Evolutionary conservation across 2,888 invertebrate species (phyloP).

Genomic region (Aethes cnicana): DNA sequence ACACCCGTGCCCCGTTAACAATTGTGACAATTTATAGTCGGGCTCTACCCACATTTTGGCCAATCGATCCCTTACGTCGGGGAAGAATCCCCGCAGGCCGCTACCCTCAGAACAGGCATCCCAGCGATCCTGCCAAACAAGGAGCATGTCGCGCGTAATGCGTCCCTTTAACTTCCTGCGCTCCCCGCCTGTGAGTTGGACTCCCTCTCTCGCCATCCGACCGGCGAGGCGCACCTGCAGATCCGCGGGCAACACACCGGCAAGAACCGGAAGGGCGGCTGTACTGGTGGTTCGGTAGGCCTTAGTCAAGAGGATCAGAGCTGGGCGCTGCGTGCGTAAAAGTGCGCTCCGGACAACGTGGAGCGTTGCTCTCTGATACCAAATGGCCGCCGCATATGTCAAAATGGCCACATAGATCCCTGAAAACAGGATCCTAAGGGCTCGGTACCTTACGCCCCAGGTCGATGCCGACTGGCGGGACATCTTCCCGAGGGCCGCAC

Average conservation of each 20-base stretch:
- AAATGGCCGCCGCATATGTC: slow-evolving; percentile 34
- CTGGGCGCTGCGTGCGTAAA: slow-evolving; percentile 3
- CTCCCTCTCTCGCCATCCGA: neutral
- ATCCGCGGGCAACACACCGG: neutral
- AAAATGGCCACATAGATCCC: slow-evolving; percentile 35
- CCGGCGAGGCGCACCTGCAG: neutral
- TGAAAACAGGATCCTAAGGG: slow-evolving; percentile 32
- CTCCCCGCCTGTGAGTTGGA: neutral
- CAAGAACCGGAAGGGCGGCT: neutral
- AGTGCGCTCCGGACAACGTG: neutral
- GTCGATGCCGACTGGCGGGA: slow-evolving; percentile 38
- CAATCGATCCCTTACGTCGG: too few relatives aligned
- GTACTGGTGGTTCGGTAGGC: neutral
- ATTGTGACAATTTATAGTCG: too few relatives aligned
- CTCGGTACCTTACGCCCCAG: slow-evolving; percentile 37
- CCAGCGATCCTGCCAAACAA: neutral
- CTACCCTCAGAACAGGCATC: neutral
- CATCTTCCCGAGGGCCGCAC: slow-evolving; percentile 39
- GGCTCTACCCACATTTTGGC: too few relatives aligned
- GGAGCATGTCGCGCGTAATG: neutral
- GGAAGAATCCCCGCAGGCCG: too few relatives aligned
- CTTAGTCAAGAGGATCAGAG: slow-evolving; percentile 19
- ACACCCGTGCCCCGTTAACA: too few relatives aligned
- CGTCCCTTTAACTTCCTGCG: neutral
- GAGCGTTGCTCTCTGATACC: slow-evolving; percentile 8